Evolutionary conservation across 2,888 invertebrate species (phyloP), one percentile per base, ranked within the genome.

Genomic region (Scrobipalpa atriplicella): DNA sequence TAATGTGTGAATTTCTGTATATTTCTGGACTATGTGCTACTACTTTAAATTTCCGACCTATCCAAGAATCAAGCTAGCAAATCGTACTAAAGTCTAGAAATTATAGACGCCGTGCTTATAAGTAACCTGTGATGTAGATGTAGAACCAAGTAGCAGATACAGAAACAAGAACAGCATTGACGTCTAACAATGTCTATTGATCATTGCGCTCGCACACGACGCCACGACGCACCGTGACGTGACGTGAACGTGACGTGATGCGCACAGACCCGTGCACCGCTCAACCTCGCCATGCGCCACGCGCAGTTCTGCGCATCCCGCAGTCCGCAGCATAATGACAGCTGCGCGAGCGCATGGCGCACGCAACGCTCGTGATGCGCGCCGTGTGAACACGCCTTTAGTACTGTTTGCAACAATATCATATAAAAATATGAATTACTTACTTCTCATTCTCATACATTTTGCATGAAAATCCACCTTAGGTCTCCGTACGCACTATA

Each of bases 351-450:
- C 21, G 52, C 19, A 51, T 10, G 9, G 54, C 69, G 56, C 67
- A 69, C 69, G 66, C 69, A 67, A 65, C 60, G 47, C 38, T 38
- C 36, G 58, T 36, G 38, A 58, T 16, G 36, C 16, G 29, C 64
- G 51, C 58, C 47, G 66, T 56, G 58, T 63, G 65, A 29, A 63
- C 43, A 51, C 58, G 58, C 58, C 58, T 38, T n/a, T 58, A 58
- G 58, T 36, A 58, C 58, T 58, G 38, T 6, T 38, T 16, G 58
- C 58, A 58, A n/a, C n/a, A n/a, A n/a, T n/a, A n/a, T n/a, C n/a
- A n/a, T n/a, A n/a, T n/a, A n/a, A n/a, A n/a, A n/a, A n/a, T n/a
- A n/a, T n/a, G n/a, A n/a, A n/a, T n/a, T n/a, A n/a, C n/a, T n/a
- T n/a, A n/a, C n/a, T n/a, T n/a, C n/a, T n/a, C n/a, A n/a, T n/a